A percentile compares a stretch with the other conserved stretches of the same genome.
phyloP scores from a whole-genome alignment of 2,113 vertebrate genomes.

The Mustela nigripes region DNA sequence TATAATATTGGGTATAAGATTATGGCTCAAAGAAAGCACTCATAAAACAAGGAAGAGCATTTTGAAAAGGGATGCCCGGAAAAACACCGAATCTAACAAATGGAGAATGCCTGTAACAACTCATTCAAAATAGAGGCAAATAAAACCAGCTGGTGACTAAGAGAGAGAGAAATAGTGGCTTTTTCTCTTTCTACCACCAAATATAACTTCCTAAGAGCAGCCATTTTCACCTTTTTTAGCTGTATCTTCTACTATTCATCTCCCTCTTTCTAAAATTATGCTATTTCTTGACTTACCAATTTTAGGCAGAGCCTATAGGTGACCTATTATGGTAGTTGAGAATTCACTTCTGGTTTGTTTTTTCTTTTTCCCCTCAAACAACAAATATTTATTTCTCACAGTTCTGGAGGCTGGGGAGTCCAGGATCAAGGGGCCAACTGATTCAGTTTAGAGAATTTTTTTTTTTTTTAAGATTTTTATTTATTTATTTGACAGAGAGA shows the following conservation, averaged over 20 bases:
- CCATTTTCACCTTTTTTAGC: background rate
- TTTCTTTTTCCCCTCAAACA: too few species aligned
- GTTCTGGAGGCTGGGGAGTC: too few species aligned
- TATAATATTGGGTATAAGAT: background rate
- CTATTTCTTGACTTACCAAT: background rate
- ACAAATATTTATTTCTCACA: too few species aligned
- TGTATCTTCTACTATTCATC: background rate
- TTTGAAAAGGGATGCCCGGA: background rate
- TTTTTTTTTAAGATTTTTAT: too few species aligned
- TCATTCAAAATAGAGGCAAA: background rate
- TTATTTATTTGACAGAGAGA: too few species aligned
- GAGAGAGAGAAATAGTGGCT: background rate
- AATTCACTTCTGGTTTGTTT: too few species aligned
- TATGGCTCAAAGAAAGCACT: background rate
- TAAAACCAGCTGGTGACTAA: background rate
- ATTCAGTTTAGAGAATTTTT: too few species aligned
- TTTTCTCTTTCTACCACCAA: background rate
- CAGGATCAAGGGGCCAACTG: too few species aligned
- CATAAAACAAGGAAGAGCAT: background rate
- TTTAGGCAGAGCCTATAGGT: background rate
- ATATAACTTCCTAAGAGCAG: background rate
- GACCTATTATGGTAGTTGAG: background rate
- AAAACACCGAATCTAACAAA: background rate
- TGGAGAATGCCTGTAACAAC: background rate
- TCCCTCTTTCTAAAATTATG: background rate